Percentiles rank a stretch among this genome's conserved stretches.
phyloP scores from a whole-genome alignment of 2,888 invertebrate genomes.

The Notocelia uddmanniana region DNA sequence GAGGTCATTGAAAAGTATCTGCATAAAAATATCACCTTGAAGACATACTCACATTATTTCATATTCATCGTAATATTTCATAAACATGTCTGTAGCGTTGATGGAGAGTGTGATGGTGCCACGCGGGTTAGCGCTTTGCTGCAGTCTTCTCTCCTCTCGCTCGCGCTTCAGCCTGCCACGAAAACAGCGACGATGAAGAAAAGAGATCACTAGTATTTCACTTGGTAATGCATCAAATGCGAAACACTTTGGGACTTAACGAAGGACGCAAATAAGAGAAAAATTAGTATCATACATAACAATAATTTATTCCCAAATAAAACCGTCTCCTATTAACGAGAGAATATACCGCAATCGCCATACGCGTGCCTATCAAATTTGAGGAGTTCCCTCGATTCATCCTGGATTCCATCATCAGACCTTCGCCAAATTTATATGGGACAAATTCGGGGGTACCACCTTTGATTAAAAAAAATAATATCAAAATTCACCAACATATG shows the following conservation, averaged over 20 bases:
- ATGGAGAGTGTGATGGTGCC: conserved; percentile 94
- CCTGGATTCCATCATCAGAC: no score
- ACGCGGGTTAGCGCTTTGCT: conserved; percentile 96
- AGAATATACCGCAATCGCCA: no score
- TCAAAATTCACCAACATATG: no score
- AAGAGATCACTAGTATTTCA: neutral
- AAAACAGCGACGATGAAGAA: conserved; percentile 22
- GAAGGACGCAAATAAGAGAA: neutral
- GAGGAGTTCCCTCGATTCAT: no score
- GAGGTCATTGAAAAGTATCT: neutral
- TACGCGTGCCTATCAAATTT: no score
- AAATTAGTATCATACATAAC: neutral
- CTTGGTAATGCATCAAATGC: neutral
- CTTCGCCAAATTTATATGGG: no score
- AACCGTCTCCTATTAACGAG: no score
- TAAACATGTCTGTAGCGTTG: conserved; percentile 97
- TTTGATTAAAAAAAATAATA: no score
- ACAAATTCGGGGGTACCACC: no score
- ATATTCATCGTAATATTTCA: conserved; percentile 91
- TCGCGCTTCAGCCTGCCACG: conserved; percentile 88
- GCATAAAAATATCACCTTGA: neutral
- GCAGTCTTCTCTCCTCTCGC: conserved; percentile 94
- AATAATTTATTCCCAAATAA: no score
- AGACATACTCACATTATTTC: conserved; percentile 78
- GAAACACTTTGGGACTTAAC: neutral